Percentiles rank a stretch among this genome's conserved stretches.
phyloP scores from a whole-genome alignment of 2,113 vertebrate genomes.

The Oreotrochilus melanogaster region DNA sequence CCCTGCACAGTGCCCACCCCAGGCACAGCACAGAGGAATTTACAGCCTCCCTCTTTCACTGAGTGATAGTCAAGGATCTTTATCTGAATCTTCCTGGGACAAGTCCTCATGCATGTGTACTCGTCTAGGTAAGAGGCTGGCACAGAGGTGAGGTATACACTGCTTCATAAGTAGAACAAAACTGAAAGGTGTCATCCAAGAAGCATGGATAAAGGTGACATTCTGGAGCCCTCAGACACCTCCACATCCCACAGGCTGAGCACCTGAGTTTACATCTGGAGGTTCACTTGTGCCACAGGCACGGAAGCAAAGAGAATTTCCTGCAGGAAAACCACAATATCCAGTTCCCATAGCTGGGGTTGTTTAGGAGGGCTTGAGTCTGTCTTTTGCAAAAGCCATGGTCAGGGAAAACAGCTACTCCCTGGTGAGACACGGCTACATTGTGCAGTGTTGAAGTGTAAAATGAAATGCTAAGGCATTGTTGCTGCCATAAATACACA shows the following conservation, averaged over 20 bases:
- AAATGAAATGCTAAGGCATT: conserved; percentile 63
- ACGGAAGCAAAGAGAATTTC: not conserved
- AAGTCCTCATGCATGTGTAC: not conserved
- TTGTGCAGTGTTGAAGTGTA: not conserved
- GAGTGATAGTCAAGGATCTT: not conserved
- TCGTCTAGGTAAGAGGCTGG: not conserved
- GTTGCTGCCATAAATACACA: conserved; percentile 65
- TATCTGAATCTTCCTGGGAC: not conserved
- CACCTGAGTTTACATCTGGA: not conserved
- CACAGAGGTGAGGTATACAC: not conserved
- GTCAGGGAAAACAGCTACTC: not conserved
- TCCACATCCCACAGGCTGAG: not conserved
- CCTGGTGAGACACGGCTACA: not conserved
- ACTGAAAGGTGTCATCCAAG: not conserved
- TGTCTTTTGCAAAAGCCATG: conserved; percentile 4
- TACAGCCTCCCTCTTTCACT: not conserved
- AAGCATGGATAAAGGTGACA: not conserved
- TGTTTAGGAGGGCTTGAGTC: not conserved
- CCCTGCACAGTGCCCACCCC: not conserved
- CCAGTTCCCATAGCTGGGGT: not conserved
- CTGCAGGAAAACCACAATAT: not conserved
- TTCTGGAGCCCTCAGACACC: not conserved
- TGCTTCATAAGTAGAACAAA: not conserved
- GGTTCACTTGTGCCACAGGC: not conserved
- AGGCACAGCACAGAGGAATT: not conserved